phyloP scores from a whole-genome alignment of 1,140 invertebrate species.

The Drosophila paulistorum region DNA sequence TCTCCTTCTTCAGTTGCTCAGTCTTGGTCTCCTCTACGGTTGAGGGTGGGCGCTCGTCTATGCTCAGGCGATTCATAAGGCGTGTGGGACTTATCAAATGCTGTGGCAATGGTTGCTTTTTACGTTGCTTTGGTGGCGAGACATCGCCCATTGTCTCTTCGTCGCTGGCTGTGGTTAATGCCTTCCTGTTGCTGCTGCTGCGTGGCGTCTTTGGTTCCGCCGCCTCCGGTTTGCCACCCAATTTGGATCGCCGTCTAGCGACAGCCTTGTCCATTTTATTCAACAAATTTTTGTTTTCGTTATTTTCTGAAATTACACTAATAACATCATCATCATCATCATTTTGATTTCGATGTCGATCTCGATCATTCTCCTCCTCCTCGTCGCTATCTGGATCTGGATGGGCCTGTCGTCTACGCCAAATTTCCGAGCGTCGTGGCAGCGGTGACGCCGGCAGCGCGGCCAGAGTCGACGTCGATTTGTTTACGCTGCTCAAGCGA shows the following conservation, averaged over 20 bases:
- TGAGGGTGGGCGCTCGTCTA: constrained; percentile 60
- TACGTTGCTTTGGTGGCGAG: constrained; percentile 73
- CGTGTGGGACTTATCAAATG: constrained; percentile 75
- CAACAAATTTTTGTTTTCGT: constrained; percentile 73
- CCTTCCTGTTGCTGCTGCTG: constrained; percentile 73
- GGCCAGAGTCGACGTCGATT: constrained; percentile 41
- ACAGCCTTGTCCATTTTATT: constrained; percentile 70
- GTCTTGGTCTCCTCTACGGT: constrained; percentile 49
- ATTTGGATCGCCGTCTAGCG: constrained; percentile 9
- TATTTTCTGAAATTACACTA: constrained; percentile 72
- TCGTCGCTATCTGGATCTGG: constrained; percentile 59
- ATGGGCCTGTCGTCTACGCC: constrained; percentile 63
- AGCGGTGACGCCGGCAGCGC: constrained; percentile 45
- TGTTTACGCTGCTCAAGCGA: constrained; percentile 70
- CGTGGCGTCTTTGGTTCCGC: constrained; percentile 71
- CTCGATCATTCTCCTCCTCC: constrained; percentile 22
- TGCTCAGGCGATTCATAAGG: constrained; percentile 74
- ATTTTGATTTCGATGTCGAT: background rate
- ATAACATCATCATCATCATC: constrained; percentile 36
- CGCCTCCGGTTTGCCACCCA: background rate
- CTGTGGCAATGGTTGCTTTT: constrained; percentile 52
- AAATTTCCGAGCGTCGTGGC: constrained; percentile 66
- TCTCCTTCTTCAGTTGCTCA: constrained; percentile 16
- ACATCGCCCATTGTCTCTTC: constrained; percentile 34
- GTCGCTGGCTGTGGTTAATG: constrained; percentile 36